These are phyloP conservation scores for Lamellibrachia luymesi DNA, from an alignment of 1,140 invertebrate genomes.

Conservation along the genomic window DNA sequence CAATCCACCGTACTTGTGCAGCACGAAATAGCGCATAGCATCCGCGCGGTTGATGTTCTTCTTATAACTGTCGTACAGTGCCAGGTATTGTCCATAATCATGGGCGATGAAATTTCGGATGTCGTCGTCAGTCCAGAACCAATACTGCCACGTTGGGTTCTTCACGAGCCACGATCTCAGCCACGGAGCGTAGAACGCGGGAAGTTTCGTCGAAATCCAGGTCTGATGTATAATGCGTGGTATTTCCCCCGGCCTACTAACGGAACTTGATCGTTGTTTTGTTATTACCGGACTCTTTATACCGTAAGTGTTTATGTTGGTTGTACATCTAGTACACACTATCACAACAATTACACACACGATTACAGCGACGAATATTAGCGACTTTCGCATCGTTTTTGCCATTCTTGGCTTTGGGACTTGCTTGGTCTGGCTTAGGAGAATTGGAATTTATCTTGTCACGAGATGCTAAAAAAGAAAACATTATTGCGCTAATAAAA, in stretches of 20 bases:
- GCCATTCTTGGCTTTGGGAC: too few species aligned
- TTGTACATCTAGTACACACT: too few species aligned
- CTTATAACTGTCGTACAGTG: conserved; percentile 43
- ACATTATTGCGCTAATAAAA: too few species aligned
- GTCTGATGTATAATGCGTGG: conserved; percentile 53
- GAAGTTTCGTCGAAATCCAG: conserved; percentile 46
- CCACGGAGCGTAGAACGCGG: conserved; percentile 42
- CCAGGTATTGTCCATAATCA: conserved; percentile 41
- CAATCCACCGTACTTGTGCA: conserved; percentile 26
- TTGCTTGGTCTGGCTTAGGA: too few species aligned
- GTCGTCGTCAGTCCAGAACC: conserved; percentile 51
- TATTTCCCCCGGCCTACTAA: conserved; percentile 28
- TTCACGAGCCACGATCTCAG: conserved; percentile 43
- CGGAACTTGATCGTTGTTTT: neutral
- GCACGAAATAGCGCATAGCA: conserved; percentile 25
- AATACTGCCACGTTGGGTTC: conserved; percentile 50
- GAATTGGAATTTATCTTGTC: too few species aligned
- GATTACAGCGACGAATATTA: too few species aligned
- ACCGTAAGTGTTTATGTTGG: too few species aligned
- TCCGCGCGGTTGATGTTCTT: conserved; percentile 43
- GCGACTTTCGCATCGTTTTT: too few species aligned
- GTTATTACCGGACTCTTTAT: too few species aligned
- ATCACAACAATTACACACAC: too few species aligned
- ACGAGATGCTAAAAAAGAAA: too few species aligned
- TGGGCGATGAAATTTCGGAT: conserved; percentile 43